Conservation (phyloP, 2,888 invertebrate genomes). For the Tetheella fluctuosa region DNA sequence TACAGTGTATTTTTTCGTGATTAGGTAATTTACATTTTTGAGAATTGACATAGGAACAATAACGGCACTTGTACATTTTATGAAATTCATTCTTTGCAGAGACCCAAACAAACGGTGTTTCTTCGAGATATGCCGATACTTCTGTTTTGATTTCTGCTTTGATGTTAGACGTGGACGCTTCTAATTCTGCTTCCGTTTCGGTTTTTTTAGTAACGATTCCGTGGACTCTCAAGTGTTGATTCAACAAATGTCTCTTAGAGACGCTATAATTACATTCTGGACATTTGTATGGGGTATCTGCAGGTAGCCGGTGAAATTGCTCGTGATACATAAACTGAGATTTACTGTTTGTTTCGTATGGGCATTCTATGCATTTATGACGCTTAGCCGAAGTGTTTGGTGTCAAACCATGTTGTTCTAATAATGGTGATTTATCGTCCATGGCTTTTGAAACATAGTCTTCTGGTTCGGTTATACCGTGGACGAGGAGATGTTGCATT, state of each 20-base stretch:
- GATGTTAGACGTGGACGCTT: constrained; percentile 50
- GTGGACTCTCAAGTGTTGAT: constrained; percentile 92
- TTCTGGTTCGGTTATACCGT: constrained; percentile 85
- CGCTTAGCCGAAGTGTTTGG: constrained; percentile 82
- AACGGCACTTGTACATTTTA: constrained; percentile 93
- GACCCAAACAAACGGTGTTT: constrained; percentile 90
- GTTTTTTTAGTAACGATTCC: constrained; percentile 79
- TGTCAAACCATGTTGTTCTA: constrained; percentile 43
- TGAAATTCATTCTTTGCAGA: constrained; percentile 88
- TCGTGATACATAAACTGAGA: constrained; percentile 94
- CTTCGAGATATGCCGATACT: constrained; percentile 73
- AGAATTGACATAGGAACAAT: constrained; percentile 93
- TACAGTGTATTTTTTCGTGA: constrained; percentile 92
- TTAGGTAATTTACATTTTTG: constrained; percentile 91
- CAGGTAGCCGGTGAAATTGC: constrained; percentile 90
- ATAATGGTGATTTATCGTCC: constrained; percentile 64
- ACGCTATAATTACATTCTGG: constrained; percentile 92
- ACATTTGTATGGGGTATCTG: constrained; percentile 91
- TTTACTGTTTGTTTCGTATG: constrained; percentile 93
- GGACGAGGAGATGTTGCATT: constrained; percentile 86
- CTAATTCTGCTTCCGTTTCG: constrained; percentile 72
- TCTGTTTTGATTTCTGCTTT: constrained; percentile 50
- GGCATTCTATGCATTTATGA: constrained; percentile 91
- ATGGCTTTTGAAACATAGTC: constrained; percentile 80
- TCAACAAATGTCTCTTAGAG: constrained; percentile 90